Base-by-base conservation (phyloP, 1,140 invertebrate species). In the Aphelinus certus region DNA sequence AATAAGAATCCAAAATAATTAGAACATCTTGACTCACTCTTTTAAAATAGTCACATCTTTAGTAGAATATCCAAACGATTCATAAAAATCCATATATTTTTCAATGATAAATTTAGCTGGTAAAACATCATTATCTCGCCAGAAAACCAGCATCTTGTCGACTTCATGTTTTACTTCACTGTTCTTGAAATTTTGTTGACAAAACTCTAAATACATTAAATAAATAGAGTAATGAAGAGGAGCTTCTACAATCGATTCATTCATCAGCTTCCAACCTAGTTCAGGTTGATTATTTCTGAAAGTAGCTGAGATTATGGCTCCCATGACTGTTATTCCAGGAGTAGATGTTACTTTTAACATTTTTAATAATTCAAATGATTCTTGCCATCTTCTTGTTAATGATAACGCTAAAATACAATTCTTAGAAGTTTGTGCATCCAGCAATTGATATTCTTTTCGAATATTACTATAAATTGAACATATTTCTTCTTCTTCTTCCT, bases 351-450 rank as follows among this genome's bases (percentile, higher is more conserved):
- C 55, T 80, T 90, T 87, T 72, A 92, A 87, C 78, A 90, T 89
- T 65, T 92, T 84, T 7, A 94, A 85, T 48, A 94, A 77, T 77
- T 90, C 85, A 1, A 91, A 58, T 70, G 89, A 88, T 73, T 92
- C 88, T 78, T 88, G 87, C 92, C 92, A 94, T 69, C 89, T 80
- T 71, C 83, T 81, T 9, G 94, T 93, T 53, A 89, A 79, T 77
- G 90, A 91, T 2, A 95, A 80, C 1, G 89, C 92, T 67, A 82
- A 79, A 60, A 94, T 87, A 10, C 92, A 83, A 81, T 85, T 85
- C 79, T 92, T 90, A 74, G 88, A 88, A 46, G 91, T 91, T 6
- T 75, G 78, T 61, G 79, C 80, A 85, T 94, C 92, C 53, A 94
- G 78, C 0, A 90, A 77, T 61, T 88, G 84, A 86, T 92, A 91